Evolutionary conservation across 2,113 vertebrate genomes (phyloP).

Genomic region (Eulemur rufifrons): DNA sequence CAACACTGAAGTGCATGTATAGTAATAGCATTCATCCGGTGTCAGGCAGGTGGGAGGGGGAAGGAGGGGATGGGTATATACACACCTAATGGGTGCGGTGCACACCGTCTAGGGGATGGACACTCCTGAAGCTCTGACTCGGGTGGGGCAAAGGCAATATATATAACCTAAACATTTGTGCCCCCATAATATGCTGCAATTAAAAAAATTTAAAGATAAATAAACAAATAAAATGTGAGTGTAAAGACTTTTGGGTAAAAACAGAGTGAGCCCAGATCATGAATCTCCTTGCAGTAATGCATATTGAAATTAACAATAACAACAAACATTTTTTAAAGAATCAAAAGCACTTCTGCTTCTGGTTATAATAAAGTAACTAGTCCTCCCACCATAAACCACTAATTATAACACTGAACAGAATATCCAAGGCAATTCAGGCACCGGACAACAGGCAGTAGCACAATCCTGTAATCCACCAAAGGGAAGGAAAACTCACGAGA

Average conservation of each 20-base stretch:
- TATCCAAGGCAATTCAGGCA: not conserved
- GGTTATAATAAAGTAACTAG: not conserved
- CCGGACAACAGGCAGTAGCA: not conserved
- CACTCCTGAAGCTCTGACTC: too few relatives aligned
- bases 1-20: too few relatives aligned
- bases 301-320: not conserved
- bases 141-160: too few relatives aligned
- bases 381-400: not conserved
- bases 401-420: not conserved
- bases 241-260: not conserved
- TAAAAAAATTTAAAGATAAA: too few relatives aligned
- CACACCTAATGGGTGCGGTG: too few relatives aligned
- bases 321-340: not conserved
- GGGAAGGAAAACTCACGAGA: not conserved
- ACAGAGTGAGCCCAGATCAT: not conserved
- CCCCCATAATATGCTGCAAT: too few relatives aligned
- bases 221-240: not conserved
- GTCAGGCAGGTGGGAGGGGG: too few relatives aligned
- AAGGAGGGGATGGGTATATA: too few relatives aligned
- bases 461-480: not conserved
- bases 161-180: too few relatives aligned
- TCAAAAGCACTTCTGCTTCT: not conserved
- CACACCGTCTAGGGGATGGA: too few relatives aligned
- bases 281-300: not conserved
- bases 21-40: too few relatives aligned